A percentile compares a stretch with the other conserved stretches of the same genome.
Conservation (phyloP, 2,797 vertebrate genomes). For the Coccyzus lansbergi region DNA sequence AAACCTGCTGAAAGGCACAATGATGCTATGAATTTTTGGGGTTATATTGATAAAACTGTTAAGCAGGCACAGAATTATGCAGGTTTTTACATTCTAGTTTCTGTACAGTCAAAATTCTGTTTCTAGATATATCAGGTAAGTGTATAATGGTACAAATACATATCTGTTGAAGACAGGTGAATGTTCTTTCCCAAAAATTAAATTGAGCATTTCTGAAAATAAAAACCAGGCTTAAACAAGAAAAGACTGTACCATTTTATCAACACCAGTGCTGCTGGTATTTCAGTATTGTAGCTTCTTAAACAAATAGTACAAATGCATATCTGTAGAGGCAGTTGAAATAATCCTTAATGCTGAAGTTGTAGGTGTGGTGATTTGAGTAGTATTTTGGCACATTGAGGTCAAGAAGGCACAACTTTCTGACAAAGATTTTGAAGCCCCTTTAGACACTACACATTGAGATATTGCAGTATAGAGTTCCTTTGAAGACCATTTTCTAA, state of each 20-base stretch:
- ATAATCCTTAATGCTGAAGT: background rate
- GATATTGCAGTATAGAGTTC: background rate
- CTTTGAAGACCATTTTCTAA: background rate
- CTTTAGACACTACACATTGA: background rate
- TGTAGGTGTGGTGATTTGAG: background rate
- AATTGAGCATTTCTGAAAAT: background rate
- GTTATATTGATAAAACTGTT: background rate
- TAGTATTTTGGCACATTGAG: background rate
- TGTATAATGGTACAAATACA: background rate
- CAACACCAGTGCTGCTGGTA: background rate
- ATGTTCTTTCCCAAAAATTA: background rate
- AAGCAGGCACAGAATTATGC: background rate
- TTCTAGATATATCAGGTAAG: background rate
- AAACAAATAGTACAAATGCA: background rate
- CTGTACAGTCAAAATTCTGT: background rate
- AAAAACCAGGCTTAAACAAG: background rate
- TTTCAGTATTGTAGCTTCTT: background rate
- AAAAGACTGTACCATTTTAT: background rate
- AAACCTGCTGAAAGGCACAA: background rate
- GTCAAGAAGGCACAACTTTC: background rate
- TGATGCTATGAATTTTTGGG: rapidly evolving
- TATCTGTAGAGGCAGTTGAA: background rate
- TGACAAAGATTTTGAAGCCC: background rate
- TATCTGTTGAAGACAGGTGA: background rate
- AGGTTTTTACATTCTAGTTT: background rate